Base-by-base conservation (phyloP, 2,113 vertebrate species). In the Reinhardtius hippoglossoides region DNA sequence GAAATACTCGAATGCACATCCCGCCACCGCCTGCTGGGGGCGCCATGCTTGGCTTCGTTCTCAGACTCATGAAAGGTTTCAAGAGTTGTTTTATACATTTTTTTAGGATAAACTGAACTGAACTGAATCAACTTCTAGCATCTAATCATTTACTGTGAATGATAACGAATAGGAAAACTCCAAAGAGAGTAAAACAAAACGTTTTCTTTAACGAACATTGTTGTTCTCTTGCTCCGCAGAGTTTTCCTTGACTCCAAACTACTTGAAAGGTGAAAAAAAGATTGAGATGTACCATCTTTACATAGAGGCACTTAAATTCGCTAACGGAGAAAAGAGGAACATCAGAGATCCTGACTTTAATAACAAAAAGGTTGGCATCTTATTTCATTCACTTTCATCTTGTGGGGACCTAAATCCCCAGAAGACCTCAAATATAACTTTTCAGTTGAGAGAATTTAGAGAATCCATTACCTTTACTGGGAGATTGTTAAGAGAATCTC, bases 291-390 rank as follows among this genome's bases (percentile, higher is more conserved):
- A 96, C 80, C 98, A 99, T 55, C 93, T 18, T 50, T 95, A 95
- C 0, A 90, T 95, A 18, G 97, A 98, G 83, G 95, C 95, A 0
- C 81, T 94, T 54, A 99, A 99, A 91, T 99, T 98, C 82, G 96
- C 96, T 1, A 93, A 92, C 9, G 95, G 95, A 27, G 94, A 96
- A 46, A 95, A 42, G 69, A 60, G 52, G 26, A 93, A 88, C 65
- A 88, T 94, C 13, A n/a, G 9, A 23, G 94, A 95, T 80, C 95
- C 95, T 1, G 1, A 0, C 14, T 86, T 84, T 67, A 78, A 66
- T 31, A 6, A 71, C 0, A 8, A 0, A 21, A 74, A 84, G 71
- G 93, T 94, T 67, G 44, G 80, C 2, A 66, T 67, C 31, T 44
- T 50, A 18, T 50, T 18, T 50, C 1, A 50, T 1, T 50, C 40